These are phyloP conservation scores for Helleia helle DNA, from an alignment of 2,888 invertebrate species.

Conservation along the genomic window DNA sequence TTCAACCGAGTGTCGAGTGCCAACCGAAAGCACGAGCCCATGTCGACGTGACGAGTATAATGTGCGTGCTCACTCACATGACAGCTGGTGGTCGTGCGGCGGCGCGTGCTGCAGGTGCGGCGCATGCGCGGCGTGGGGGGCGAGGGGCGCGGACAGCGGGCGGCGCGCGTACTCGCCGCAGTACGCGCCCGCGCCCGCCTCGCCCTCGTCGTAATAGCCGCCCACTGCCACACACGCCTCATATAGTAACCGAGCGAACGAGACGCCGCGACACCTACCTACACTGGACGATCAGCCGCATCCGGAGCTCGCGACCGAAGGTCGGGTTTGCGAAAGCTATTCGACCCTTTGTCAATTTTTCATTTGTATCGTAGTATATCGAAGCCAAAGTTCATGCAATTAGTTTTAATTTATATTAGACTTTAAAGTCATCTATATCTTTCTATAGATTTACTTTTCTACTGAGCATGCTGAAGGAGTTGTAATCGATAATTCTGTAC, in stretches of 20 bases:
- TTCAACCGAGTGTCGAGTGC: too few relatives aligned
- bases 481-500: slow-evolving; percentile 25
- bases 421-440: slow-evolving; percentile 14
- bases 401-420: slow-evolving; percentile 30
- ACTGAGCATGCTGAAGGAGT: slow-evolving; percentile 56
- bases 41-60: slow-evolving; percentile 5
- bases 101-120: slow-evolving; percentile 33
- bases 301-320: not conserved
- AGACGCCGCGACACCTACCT: slow-evolving; percentile 43
- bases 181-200: slow-evolving; percentile 41
- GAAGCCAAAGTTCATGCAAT: slow-evolving; percentile 58
- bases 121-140: slow-evolving; percentile 30
- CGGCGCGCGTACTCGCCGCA: slow-evolving; percentile 60
- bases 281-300: slow-evolving; percentile 22
- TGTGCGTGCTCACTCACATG: slow-evolving; percentile 45
- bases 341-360: slow-evolving; percentile 14
- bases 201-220: slow-evolving; percentile 65
- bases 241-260: slow-evolving; percentile 32
- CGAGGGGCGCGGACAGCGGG: slow-evolving; percentile 3
- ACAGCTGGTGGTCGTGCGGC: slow-evolving; percentile 42
- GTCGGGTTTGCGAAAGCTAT: slow-evolving; percentile 9
- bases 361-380: slow-evolving; percentile 30
- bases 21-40: slow-evolving; percentile 2
- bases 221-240: slow-evolving; percentile 68
- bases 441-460: slow-evolving; percentile 27